Evolutionary conservation across 2,113 vertebrate genomes (phyloP), one percentile per base, ranked within the genome.

Genomic region (Notothenia coriiceps): DNA sequence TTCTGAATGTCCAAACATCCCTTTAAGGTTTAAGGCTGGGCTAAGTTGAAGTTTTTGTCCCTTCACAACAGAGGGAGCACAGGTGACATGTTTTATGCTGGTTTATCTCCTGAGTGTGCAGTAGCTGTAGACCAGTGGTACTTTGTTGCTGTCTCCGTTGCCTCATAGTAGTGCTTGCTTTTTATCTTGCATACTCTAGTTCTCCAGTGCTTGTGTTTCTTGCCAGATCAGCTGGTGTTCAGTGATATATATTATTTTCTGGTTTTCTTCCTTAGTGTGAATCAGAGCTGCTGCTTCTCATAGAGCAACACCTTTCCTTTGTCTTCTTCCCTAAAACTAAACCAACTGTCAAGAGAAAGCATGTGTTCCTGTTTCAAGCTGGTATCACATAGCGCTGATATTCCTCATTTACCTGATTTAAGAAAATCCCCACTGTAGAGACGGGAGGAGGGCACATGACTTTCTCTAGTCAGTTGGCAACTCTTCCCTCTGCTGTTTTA

Each of bases 381-480:
- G 54, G 35, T 51, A 47, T 61, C 47, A 52, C 22, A 57, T 18
- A 46, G 40, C 20, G 6, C 12, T n/a, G 7, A 44, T 51, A n/a
- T 54, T 62, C 0, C 0, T 56, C 10, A 65, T 76, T 6, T 33
- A n/a, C 60, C 43, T 29, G 60, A 64, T 77, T 84, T 52, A 2
- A 73, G 61, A 60, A 79, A 79, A 50, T 76, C 67, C 50, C 51
- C 44, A 18, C 3, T 1, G 6, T 0, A 35, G 47, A 61, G 40
- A 46, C 22, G 35, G 44, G 7, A 1, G 57, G 33, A 46, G 46
- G 44, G 15, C 46, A 59, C 69, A 57, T 72, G 22, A 69, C 68
- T 79, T 78, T 86, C 35, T 79, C 87, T 89, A 82, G 81, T 79
- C 74, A 80, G 89, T 90, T 89, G 66, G 50, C 10, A 60, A 50